Evolutionary conservation across 2,888 invertebrate species (phyloP).

Genomic region (Hylaea fasciaria): DNA sequence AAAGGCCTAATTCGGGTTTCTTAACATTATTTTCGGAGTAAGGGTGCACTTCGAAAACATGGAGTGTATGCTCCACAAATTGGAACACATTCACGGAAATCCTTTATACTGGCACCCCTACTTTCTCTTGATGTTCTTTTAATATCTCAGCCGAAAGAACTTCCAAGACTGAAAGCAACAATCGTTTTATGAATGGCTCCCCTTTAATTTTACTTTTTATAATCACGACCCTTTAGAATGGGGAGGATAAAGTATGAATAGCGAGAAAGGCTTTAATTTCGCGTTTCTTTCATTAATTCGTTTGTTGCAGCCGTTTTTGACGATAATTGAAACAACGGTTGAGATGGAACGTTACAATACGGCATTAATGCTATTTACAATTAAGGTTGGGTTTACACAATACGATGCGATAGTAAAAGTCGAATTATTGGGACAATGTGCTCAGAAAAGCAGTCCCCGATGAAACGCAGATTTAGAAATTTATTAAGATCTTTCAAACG

Average conservation of each 20-base stretch:
- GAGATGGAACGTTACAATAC: slow-evolving; percentile 33
- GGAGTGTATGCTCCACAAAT: neutral
- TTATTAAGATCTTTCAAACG: too few relatives aligned
- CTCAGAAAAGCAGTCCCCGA: too few relatives aligned
- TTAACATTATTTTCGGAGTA: too few relatives aligned
- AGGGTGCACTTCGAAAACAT: too few relatives aligned
- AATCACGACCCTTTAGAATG: slow-evolving; percentile 54
- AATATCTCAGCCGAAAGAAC: slow-evolving; percentile 48
- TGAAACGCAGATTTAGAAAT: too few relatives aligned
- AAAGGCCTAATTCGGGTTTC: too few relatives aligned
- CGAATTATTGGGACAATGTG: too few relatives aligned
- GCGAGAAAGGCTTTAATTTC: slow-evolving; percentile 52
- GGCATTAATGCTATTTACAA: slow-evolving; percentile 16
- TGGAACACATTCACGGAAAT: neutral
- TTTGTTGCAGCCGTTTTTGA: slow-evolving; percentile 47
- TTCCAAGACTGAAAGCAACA: slow-evolving; percentile 50
- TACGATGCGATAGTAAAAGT: neutral
- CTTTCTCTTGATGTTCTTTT: slow-evolving; percentile 57
- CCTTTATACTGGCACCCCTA: slow-evolving; percentile 9
- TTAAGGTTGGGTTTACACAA: slow-evolving; percentile 1
- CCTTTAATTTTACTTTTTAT: slow-evolving; percentile 65
- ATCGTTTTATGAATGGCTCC: slow-evolving; percentile 57
- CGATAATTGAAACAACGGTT: slow-evolving; percentile 52
- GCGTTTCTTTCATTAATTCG: slow-evolving; percentile 53
- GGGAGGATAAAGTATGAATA: slow-evolving; percentile 53